These are phyloP conservation scores for Dendronephthya gigantea DNA, from an alignment of 64 coral and sea anemone species.

Conservation along the genomic window DNA sequence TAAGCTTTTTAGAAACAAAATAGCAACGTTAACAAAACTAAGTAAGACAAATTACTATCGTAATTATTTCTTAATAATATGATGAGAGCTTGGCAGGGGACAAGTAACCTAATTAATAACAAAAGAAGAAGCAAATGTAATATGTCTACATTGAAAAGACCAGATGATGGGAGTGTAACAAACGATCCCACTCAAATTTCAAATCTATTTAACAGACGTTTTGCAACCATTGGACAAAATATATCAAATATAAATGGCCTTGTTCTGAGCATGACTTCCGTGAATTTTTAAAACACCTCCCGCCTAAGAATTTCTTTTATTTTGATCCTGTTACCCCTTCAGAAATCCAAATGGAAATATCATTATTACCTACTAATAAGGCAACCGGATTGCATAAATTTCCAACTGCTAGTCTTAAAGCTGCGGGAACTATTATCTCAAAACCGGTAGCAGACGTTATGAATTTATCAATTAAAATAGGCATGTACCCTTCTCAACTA, in stretches of 20 bases:
- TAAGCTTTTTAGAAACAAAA: constrained; percentile 29
- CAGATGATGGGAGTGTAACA: neutral
- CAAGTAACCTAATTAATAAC: constrained; percentile 9
- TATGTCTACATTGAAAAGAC: neutral
- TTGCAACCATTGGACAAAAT: constrained; percentile 30
- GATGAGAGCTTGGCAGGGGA: constrained; percentile 20
- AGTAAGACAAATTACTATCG: constrained; percentile 18
- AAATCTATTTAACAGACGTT: constrained; percentile 19
- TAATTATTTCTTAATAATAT: constrained; percentile 28
- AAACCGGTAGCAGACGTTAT: constrained; percentile 25
- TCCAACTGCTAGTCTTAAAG: constrained; percentile 16
- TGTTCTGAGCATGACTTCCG: neutral
- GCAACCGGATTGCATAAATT: constrained; percentile 15
- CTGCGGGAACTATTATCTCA: constrained; percentile 5
- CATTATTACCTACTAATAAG: constrained; percentile 18
- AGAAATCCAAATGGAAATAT: constrained; percentile 28
- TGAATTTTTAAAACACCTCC: neutral
- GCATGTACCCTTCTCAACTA: constrained; percentile 21
- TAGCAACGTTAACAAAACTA: constrained; percentile 7
- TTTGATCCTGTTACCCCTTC: constrained; percentile 3
- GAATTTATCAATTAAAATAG: constrained; percentile 6
- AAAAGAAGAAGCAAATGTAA: constrained; percentile 11
- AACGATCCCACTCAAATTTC: constrained; percentile 13
- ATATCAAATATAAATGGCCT: neutral
- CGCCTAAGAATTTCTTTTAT: neutral